Base-by-base conservation (phyloP, 2,888 invertebrate species). In the Emmelina monodactyla region DNA sequence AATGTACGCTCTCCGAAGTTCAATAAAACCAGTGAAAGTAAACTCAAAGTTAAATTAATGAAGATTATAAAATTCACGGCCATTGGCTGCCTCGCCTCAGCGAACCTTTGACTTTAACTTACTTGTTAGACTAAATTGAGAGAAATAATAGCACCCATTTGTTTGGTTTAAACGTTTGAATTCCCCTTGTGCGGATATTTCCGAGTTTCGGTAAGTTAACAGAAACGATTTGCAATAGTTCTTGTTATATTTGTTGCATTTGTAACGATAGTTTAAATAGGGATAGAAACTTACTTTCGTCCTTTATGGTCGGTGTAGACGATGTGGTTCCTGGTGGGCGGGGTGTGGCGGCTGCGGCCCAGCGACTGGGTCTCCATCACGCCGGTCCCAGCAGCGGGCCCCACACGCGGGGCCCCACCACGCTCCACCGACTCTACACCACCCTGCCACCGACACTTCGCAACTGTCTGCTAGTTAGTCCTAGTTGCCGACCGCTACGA, bases 51-150 rank as follows among this genome's bases (percentile, higher is more conserved):
- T 57, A 72, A 78, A 78, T 76, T 76, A 78, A 78, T 78, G 72
- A 69, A 78, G 75, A 78, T 79, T 73, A 76, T 69, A 67, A 72
- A 75, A 76, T 78, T 78, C 73, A 71, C 73, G 72, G 72, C 65
- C 78, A 76, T 75, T 76, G 75, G 72, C 68, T 65, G 63, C 62
- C 66, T 51, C 71, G 72, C 70, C 65, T 60, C 68, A 66, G 63
- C 65, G 68, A 75, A 72, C 72, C 76, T 73, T 75, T 67, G 71
- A 69, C 70, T 70, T 56, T 64, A 66, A 75, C 58, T 71, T 64
- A 68, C 73, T 75, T 75, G 75, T 76, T 71, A 65, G 65, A 70
- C 70, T 68, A 73, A 79, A 78, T 78, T 73, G 73, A 73, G 78
- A 78, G 76, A 73, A 75, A 75, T 78, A 79, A 79, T 78, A 71